Base-by-base conservation (phyloP, 2,797 vertebrate species). In the Acanthurus lineatus region DNA sequence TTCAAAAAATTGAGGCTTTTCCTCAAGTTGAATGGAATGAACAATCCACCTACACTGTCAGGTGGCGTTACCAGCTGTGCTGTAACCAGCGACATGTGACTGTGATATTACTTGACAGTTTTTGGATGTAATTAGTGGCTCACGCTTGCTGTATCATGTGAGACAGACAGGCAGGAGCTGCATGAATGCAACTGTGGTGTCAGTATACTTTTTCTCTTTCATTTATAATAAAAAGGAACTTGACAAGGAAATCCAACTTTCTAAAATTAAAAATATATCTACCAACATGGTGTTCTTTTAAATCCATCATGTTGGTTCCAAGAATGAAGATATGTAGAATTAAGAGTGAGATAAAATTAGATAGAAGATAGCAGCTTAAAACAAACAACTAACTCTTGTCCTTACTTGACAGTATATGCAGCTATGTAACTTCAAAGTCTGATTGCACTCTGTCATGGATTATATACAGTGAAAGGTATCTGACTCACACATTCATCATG, bases 21-120 rank as follows among this genome's bases (percentile, higher is more conserved):
- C 16, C 10, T 51, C 2, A 1, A 60, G 47, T 73, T 20, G 3
- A 78, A 51, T 53, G 5, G 48, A 42, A 64, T 45, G 0, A 48
- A 45, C 14, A 38, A 63, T 25, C 44, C 65, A 14, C 7, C 81
- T 73, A 67, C 78, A 58, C 44, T 38, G 51, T 62, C 61, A 70
- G 45, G 9, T 45, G 35, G 47, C 1, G n/a, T n/a, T n/a, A n/a
- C n/a, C n/a, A 67, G 56, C 59, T n/a, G 19, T 19, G 22, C 35
- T 35, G 17, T 54, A 54, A 70, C 5, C 48, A 28, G 20, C 56
- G 20, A 52, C 22, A 15, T 52, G 9, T 16, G 8, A 45, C 12
- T 51, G 53, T 28, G 32, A 74, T 67, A 40, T 25, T 47, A 35
- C 38, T n/a, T 47, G 35, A 67, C 8, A 51, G 22, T 28, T 70